A percentile compares a stretch with the other conserved stretches of the same genome.
Conservation (phyloP, 1,140 invertebrate species). For the Atta texana region DNA sequence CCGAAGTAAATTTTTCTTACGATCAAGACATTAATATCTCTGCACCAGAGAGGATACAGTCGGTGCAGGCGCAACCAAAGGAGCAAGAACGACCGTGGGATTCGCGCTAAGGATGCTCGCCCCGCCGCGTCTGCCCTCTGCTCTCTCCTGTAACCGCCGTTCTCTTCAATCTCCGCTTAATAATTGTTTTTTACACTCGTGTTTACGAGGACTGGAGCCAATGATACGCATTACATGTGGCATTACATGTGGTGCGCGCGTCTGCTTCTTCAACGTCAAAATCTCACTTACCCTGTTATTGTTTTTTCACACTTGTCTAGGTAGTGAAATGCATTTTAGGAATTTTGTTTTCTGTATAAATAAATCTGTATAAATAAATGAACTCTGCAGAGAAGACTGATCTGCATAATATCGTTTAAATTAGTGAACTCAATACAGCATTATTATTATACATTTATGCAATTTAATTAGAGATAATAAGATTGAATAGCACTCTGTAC, state of each 20-base stretch:
- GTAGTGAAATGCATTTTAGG: background rate
- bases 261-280: conserved; percentile 21
- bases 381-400: background rate
- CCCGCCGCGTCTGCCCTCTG: conserved; percentile 42
- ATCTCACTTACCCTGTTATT: background rate
- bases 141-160: conserved; percentile 39
- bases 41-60: background rate
- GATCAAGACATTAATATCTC: conserved; percentile 24
- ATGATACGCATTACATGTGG: conserved; percentile 74
- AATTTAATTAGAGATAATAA: background rate
- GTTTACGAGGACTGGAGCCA: conserved; percentile 71
- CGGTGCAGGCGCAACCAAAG: conserved; percentile 36
- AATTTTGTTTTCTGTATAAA: background rate
- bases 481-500: background rate
- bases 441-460: background rate
- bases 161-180: conserved; percentile 74
- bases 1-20: conserved; percentile 30
- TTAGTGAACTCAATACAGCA: background rate
- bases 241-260: conserved; percentile 38
- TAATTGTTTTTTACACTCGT: conserved; percentile 74
- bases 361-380: too few species aligned
- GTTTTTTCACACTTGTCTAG: background rate
- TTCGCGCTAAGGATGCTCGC: conserved; percentile 63
- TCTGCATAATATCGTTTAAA: background rate
- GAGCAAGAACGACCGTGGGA: conserved; percentile 65